phyloP scores from a whole-genome alignment of 2,888 invertebrate genomes.

The Drosophila longiperda region DNA sequence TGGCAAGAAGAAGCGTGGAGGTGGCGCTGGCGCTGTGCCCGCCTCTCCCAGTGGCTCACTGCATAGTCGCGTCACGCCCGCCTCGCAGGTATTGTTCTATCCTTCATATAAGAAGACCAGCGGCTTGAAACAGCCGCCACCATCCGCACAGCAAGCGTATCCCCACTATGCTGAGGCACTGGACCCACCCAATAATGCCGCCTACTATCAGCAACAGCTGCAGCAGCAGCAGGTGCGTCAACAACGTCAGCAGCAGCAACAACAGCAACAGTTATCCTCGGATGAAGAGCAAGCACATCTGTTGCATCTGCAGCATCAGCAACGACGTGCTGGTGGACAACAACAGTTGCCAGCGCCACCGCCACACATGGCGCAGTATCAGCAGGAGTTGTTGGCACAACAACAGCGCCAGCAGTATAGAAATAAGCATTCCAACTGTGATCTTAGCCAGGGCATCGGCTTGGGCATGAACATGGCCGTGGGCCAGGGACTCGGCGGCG shows the following conservation, averaged over 20 bases:
- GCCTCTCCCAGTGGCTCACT: conserved; percentile 83
- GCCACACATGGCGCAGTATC: conserved; percentile 76
- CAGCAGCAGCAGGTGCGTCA: conserved; percentile 68
- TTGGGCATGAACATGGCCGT: conserved; percentile 56
- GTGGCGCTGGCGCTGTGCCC: conserved; percentile 62
- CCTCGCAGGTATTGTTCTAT: conserved; percentile 82
- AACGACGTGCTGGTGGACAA: conserved; percentile 70
- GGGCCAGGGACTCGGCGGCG: conserved; percentile 57
- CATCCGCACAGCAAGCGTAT: conserved; percentile 60
- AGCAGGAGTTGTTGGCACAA: conserved; percentile 69
- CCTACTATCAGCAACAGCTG: conserved; percentile 70
- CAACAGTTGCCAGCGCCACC: conserved; percentile 73
- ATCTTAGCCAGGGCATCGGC: conserved; percentile 73
- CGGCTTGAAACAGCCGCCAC: conserved; percentile 57
- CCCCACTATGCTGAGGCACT: conserved; percentile 82
- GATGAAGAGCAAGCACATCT: conserved; percentile 83
- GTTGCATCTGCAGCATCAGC: conserved; percentile 78
- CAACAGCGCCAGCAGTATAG: conserved; percentile 76
- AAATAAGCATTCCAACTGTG: conserved; percentile 85
- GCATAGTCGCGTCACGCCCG: conserved; percentile 81
- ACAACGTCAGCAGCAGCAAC: conserved; percentile 71
- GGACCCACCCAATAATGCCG: conserved; percentile 76
- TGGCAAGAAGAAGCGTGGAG: conserved; percentile 80
- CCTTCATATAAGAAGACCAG: conserved; percentile 83
- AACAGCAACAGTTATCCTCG: conserved; percentile 82